These are phyloP conservation scores for Podarcis muralis DNA, from an alignment of 2,113 vertebrate genomes.

Conservation along the genomic window DNA sequence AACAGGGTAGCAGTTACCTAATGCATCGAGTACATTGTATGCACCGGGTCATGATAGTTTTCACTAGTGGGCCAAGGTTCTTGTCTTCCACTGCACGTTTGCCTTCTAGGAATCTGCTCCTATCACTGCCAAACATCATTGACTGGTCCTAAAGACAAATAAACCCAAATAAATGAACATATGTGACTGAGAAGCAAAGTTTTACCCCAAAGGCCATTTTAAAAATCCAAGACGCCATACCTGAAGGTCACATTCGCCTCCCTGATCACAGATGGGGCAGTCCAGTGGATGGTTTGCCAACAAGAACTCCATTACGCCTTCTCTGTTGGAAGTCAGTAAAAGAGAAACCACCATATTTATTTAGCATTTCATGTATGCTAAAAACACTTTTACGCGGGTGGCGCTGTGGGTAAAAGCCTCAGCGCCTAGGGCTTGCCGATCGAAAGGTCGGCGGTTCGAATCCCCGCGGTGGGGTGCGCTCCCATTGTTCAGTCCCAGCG, in stretches of 20 bases:
- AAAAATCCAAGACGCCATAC: slow-evolving; percentile 65
- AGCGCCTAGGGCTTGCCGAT: no score
- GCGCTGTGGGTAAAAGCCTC: no score
- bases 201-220: slow-evolving; percentile 13
- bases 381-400: background rate
- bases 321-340: slow-evolving; percentile 75
- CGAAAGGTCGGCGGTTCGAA: no score
- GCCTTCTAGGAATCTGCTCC: slow-evolving; percentile 92
- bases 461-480: no score
- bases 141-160: slow-evolving; percentile 89
- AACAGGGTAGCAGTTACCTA: slow-evolving; percentile 77
- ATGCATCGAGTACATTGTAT: slow-evolving; percentile 99
- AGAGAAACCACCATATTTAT: slow-evolving; percentile 6
- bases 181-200: slow-evolving; percentile 21
- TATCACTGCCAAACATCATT: slow-evolving; percentile 97
- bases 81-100: slow-evolving; percentile 98
- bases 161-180: slow-evolving; percentile 31
- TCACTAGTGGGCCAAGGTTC: slow-evolving; percentile 95
- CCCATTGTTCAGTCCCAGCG: no score
- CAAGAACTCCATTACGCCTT: slow-evolving; percentile 97
- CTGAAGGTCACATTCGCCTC: slow-evolving; percentile 97
- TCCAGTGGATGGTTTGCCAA: slow-evolving; percentile 94
- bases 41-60: slow-evolving; percentile 99
- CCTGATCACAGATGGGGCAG: slow-evolving; percentile 96
- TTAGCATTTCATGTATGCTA: background rate